Conservation (phyloP, 1,140 invertebrate species). For the Tribolium castaneum region DNA sequence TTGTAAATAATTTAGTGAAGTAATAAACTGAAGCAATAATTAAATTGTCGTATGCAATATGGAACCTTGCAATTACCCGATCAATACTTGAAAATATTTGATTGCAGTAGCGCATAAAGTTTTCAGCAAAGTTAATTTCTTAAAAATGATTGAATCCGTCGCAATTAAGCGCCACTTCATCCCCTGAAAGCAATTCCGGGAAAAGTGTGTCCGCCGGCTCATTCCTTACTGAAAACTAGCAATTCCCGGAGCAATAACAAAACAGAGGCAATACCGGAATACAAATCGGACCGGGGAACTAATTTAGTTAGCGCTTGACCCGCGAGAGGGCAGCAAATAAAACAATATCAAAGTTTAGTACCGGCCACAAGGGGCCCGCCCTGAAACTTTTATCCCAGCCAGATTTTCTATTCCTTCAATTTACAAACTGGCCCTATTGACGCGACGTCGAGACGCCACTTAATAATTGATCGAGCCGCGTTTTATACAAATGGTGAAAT, state of each 20-base stretch:
- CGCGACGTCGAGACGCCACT: constrained; percentile 25
- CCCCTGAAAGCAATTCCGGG: background rate
- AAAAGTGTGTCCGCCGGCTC: background rate
- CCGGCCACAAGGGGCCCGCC: constrained; percentile 46
- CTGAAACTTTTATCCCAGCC: constrained; percentile 54
- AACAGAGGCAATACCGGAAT: constrained; percentile 60
- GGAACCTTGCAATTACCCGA: background rate
- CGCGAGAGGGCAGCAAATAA: constrained; percentile 62
- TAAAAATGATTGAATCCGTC: background rate
- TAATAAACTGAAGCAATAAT: background rate
- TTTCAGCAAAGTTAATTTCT: background rate
- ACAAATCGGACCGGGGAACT: constrained; percentile 62
- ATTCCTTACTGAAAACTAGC: constrained; percentile 50
- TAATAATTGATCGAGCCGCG: constrained; percentile 21
- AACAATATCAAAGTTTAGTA: constrained; percentile 65
- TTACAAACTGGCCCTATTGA: constrained; percentile 8
- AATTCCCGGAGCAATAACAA: constrained; percentile 56
- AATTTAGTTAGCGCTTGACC: constrained; percentile 64
- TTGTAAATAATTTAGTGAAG: background rate
- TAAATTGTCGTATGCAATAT: background rate
- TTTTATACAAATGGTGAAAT: constrained; percentile 32
- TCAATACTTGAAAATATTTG: background rate
- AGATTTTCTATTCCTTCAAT: constrained; percentile 21
- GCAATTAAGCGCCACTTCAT: background rate
- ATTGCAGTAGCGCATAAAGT: no score